Base-by-base conservation (phyloP, 2,113 vertebrate species). In the Micronycteris hirsuta region DNA sequence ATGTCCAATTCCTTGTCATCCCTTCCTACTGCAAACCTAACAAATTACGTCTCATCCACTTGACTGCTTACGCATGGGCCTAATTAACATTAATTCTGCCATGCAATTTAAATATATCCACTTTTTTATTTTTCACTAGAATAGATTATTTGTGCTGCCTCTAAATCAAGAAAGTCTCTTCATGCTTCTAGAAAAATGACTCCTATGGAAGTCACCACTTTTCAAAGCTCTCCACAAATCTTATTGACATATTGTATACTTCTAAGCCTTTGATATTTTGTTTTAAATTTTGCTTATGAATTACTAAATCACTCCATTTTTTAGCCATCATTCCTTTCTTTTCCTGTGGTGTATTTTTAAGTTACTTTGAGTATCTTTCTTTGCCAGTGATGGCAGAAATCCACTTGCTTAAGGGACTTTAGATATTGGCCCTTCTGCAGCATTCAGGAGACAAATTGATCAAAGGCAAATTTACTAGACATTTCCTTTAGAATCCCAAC, bases 71-170 rank as follows among this genome's bases (percentile, higher is more conserved):
- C 89, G 13, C 89, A 45, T 71, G 54, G 81, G 3, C 76, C 41
- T 90, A 90, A 85, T 96, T 96, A 95, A 54, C 92, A 65, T 96
- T 84, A 73, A 94, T 89, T 89, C 63, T 43, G 82, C 73, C 67
- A 24, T 71, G 45, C 90, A 63, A 81, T 89, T 96, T 96, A 89
- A 96, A 45, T 88, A 63, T 61, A 81, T 49, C 16, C 4, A 68
- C 76, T 94, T 61, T 91, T 33, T 14, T 81, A 1, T 31, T 89
- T 93, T 76, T 76, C 26, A 94, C 9, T 56, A 5, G 36, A 63
- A 71, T 84, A 83, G 28, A 67, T 58, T 71, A 83, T 67, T 86
- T 73, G 12, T 87, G n/a, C 43, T 84, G 31, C 58, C 45, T 86
- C 20, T 83, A 28, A 56, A 74, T 54, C 28, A 63, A 80, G 33